These are phyloP conservation scores for Pteronotus mesoamericanus DNA, from an alignment of 2,797 vertebrate species.

Conservation along the genomic window DNA sequence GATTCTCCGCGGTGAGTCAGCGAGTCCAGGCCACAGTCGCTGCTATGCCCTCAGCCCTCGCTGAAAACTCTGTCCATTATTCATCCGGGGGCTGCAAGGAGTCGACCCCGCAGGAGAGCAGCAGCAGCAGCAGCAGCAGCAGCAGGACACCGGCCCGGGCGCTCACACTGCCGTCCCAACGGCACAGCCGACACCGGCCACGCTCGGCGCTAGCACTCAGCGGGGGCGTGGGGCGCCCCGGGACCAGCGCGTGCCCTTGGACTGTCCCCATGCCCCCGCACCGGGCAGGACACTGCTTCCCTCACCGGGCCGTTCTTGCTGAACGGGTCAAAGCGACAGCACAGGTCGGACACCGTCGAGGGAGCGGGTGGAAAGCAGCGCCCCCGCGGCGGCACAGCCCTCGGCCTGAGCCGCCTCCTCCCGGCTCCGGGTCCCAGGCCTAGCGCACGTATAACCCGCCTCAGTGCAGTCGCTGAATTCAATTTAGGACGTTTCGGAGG, in stretches of 20 bases:
- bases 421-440: neutral
- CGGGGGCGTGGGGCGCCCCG: no score
- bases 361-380: neutral
- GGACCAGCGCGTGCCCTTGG: no score
- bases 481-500: neutral
- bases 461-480: neutral
- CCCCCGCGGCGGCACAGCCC: rapidly evolving
- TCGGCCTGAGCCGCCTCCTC: neutral
- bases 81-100: neutral
- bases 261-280: no score
- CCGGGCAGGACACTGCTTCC: neutral
- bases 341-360: neutral
- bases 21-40: neutral
- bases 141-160: no score
- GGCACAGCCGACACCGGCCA: neutral
- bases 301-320: neutral
- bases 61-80: no score
- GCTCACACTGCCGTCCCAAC: neutral
- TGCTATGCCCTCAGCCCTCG: neutral
- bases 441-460: neutral
- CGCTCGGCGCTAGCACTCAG: neutral
- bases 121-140: no score
- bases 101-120: neutral
- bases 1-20: neutral
- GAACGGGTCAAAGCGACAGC: neutral